A percentile compares a stretch with the other conserved stretches of the same genome.
Conservation (phyloP, 2,113 vertebrate genomes). For the Loxodonta africana region DNA sequence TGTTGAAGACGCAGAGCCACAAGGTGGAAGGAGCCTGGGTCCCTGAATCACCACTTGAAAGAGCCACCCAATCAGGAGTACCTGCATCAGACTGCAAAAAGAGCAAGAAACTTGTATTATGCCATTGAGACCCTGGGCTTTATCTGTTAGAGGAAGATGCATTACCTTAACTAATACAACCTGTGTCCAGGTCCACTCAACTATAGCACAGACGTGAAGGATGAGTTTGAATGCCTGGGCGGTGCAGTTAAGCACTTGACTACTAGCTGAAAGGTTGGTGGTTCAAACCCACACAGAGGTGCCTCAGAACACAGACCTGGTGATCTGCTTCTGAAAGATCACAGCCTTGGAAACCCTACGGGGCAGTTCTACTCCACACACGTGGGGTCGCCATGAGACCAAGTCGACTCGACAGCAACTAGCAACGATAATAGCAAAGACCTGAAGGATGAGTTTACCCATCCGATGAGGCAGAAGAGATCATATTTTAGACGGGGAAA, state of each 20-base stretch:
- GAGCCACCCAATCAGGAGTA: background rate
- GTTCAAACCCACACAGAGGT: background rate
- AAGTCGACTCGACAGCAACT: background rate
- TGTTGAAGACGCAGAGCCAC: background rate
- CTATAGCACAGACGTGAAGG: background rate
- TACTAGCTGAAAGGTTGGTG: background rate
- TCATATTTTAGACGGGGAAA: background rate
- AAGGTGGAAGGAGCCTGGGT: background rate
- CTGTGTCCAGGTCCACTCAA: background rate
- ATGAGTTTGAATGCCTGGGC: background rate
- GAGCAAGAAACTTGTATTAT: background rate
- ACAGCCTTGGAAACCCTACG: background rate
- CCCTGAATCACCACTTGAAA: background rate
- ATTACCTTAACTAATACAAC: background rate
- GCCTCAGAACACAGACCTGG: background rate
- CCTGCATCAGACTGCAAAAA: background rate
- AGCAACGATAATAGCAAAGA: background rate
- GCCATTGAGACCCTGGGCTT: background rate
- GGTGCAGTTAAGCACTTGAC: background rate
- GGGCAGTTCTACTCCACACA: background rate
- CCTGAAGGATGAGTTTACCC: background rate
- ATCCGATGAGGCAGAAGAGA: background rate
- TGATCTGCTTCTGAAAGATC: background rate
- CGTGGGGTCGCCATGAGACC: background rate
- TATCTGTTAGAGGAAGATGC: background rate